These are phyloP conservation scores for Brachyrhaphis roseni DNA, from an alignment of 2,797 vertebrate genomes.

Conservation along the genomic window DNA sequence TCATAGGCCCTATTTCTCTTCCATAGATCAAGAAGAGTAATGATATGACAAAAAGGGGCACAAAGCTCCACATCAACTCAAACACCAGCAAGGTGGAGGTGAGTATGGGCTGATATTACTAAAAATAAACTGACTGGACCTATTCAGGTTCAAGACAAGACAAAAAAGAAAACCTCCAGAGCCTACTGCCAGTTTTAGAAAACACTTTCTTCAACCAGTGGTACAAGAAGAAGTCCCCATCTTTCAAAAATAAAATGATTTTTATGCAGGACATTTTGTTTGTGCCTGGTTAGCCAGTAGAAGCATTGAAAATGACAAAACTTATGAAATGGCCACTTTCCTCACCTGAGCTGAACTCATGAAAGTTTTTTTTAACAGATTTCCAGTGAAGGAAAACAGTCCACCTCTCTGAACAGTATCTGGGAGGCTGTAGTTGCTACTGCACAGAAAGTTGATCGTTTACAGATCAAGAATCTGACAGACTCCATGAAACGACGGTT, in stretches of 20 bases:
- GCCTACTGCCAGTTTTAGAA: neutral
- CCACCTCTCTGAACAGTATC: neutral
- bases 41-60: neutral
- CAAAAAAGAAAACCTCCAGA: neutral
- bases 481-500: neutral
- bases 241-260: neutral
- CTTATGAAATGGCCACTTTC: neutral
- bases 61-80: neutral
- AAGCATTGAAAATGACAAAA: neutral
- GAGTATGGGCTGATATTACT: neutral
- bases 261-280: neutral
- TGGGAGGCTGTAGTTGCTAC: neutral
- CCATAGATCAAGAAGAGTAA: too few species aligned
- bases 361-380: neutral
- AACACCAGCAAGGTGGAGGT: neutral
- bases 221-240: neutral
- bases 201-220: neutral
- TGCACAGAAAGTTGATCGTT: neutral
- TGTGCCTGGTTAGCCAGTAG: neutral
- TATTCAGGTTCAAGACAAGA: neutral
- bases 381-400: neutral
- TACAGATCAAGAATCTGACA: neutral
- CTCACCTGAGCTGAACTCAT: neutral
- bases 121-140: neutral
- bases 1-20: too few species aligned